Conservation (phyloP, 2,888 invertebrate species). For the Argynnis bischoffii region DNA sequence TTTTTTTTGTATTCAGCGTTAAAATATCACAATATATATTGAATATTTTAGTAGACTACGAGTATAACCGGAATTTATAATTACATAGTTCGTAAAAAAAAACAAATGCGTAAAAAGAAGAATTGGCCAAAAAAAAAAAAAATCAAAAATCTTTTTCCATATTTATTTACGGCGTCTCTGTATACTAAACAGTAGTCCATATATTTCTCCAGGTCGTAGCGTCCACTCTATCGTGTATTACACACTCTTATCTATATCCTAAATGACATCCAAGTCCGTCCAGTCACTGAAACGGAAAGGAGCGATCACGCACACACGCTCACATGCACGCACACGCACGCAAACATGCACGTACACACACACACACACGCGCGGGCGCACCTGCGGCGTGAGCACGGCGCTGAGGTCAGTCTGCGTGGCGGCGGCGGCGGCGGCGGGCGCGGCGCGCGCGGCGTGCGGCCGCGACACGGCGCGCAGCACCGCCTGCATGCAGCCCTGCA, state of each 20-base stretch:
- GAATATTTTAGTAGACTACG: too few species aligned
- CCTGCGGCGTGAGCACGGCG: constrained; percentile 89
- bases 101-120: too few species aligned
- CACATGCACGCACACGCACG: constrained; percentile 54
- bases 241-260: too few species aligned
- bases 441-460: constrained; percentile 70
- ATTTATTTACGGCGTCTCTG: too few species aligned
- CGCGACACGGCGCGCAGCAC: constrained; percentile 87
- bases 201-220: too few species aligned
- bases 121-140: not conserved
- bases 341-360: constrained; percentile 39
- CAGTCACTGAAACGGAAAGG: not conserved
- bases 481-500: constrained; percentile 90
- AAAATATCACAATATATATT: not conserved
- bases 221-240: too few species aligned
- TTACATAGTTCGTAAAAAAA: too few species aligned
- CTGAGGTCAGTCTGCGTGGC: constrained; percentile 91
- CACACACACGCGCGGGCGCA: constrained; percentile 44
- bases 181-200: too few species aligned
- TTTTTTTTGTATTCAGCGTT: not conserved
- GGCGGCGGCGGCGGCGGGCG: constrained; percentile 56
- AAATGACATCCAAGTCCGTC: too few species aligned
- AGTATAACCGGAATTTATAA: too few species aligned
- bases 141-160: not conserved
- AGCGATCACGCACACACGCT: too few species aligned